These are phyloP conservation scores for Lemur catta DNA, from an alignment of 2,797 vertebrate species.

Conservation along the genomic window DNA sequence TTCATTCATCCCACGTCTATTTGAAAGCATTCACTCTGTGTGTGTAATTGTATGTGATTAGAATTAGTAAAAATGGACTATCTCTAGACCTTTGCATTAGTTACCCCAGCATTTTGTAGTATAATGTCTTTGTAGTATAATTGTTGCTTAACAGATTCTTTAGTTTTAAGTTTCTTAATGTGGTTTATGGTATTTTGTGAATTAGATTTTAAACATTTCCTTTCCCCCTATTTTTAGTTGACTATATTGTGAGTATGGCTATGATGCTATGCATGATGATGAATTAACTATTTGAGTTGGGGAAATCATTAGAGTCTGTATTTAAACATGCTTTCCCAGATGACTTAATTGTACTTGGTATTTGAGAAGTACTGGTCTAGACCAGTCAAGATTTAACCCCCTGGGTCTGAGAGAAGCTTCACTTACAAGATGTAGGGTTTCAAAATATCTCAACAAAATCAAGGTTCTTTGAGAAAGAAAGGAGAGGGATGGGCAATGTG, in stretches of 20 bases:
- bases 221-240: slow-evolving; percentile 82
- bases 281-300: slow-evolving; percentile 93
- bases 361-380: not conserved
- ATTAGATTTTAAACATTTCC: slow-evolving; percentile 12
- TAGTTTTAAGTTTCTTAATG: slow-evolving; percentile 23
- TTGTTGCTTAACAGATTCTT: not conserved
- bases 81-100: slow-evolving; percentile 3
- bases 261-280: slow-evolving; percentile 94
- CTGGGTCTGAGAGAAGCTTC: not conserved
- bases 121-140: slow-evolving; percentile 3
- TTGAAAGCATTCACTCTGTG: not conserved
- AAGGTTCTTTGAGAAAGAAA: not conserved
- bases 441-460: slow-evolving; percentile 7
- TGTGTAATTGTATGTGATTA: not conserved
- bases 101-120: not conserved
- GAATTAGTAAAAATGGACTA: not conserved
- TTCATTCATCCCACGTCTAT: not conserved
- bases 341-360: not conserved
- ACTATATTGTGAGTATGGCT: slow-evolving; percentile 96
- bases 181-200: slow-evolving; percentile 16
- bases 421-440: not conserved
- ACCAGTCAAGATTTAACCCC: not conserved
- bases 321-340: not conserved
- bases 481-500: not conserved
- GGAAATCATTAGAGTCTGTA: slow-evolving; percentile 80